Evolutionary conservation across 2,888 invertebrate genomes (phyloP).

Genomic region (Diadromus collaris): DNA sequence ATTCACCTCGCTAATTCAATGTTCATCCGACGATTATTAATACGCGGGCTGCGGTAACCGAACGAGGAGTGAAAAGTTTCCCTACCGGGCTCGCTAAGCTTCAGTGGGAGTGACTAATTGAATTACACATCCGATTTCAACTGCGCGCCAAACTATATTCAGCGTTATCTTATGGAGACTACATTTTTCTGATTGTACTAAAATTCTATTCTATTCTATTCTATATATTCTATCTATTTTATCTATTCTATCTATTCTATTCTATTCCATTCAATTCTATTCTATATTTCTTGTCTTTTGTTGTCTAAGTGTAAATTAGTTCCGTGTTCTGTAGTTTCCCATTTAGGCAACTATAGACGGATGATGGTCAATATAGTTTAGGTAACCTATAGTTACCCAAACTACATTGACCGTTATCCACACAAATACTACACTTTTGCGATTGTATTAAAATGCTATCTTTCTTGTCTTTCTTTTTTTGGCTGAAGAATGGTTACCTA

Average conservation of each 20-base stretch:
- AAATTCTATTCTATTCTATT: neutral
- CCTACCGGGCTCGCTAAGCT: constrained; percentile 4
- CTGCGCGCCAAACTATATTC: neutral
- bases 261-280: too few relatives aligned
- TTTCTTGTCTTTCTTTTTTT: constrained; percentile 40
- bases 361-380: too few relatives aligned
- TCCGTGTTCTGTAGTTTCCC: too few relatives aligned
- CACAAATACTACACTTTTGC: neutral
- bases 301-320: too few relatives aligned
- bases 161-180: too few relatives aligned
- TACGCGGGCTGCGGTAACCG: constrained; percentile 20
- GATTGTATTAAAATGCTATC: constrained; percentile 13
- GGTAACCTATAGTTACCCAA: too few relatives aligned
- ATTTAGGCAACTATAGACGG: too few relatives aligned
- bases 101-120: constrained; percentile 13
- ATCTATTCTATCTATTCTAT: too few relatives aligned
- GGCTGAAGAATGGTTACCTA: constrained; percentile 43
- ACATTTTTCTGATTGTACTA: too few relatives aligned
- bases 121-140: constrained; percentile 21
- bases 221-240: neutral
- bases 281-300: too few relatives aligned
- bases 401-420: too few relatives aligned
- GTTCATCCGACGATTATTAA: constrained; percentile 29
- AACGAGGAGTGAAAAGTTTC: constrained; percentile 15
- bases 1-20: constrained; percentile 15